Base-by-base conservation (phyloP, 2,888 invertebrate genomes). In the Melanostoma scalare region DNA sequence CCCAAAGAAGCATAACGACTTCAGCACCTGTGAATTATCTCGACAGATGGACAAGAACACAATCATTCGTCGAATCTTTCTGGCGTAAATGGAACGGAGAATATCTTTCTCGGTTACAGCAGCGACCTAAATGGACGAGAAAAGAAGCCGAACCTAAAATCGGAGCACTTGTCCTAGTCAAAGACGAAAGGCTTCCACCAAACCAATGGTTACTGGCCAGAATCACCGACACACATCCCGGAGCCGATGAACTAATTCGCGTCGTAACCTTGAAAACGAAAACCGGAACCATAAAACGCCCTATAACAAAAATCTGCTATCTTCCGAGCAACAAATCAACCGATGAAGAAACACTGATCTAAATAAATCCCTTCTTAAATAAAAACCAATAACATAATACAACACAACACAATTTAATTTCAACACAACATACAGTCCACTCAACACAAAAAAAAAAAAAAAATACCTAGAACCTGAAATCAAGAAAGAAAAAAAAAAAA, bases 11-110 rank as follows among this genome's bases (percentile, higher is more conserved):
- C n/a, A n/a, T n/a, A n/a, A n/a, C n/a, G n/a, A n/a, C 20, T 20
- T 20, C 20, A 20, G 20, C 0, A 20, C 20, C 20, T 20, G 20
- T 20, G 20, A 20, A 20, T 1, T 53, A 53, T 36, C 53, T 53
- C 3, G 35, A 35, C 3, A 4, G 53, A 35, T 35, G 53, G 53
- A 53, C 33, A 2, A 6, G 53, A 35, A 9, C 35, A 2, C 53
- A 53, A 9, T 4, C 2, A 3, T 3, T 53, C 9, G n/a, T 35
- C 33, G 35, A 53, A 3, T 0, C 6, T 4, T 53, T 53, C n/a
- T 53, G 53, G 53, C 33, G n/a, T 6, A 53, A 53, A 5, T 53
- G 53, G 53, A 53, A n/a, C 35, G 35, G 9, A n/a, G 53, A 53
- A 35, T 53, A 53, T n/a, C 53, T 53, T 4, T 33, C 53, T 1